Conservation (phyloP, 2,113 vertebrate genomes). For the Zosterops borbonicus region DNA sequence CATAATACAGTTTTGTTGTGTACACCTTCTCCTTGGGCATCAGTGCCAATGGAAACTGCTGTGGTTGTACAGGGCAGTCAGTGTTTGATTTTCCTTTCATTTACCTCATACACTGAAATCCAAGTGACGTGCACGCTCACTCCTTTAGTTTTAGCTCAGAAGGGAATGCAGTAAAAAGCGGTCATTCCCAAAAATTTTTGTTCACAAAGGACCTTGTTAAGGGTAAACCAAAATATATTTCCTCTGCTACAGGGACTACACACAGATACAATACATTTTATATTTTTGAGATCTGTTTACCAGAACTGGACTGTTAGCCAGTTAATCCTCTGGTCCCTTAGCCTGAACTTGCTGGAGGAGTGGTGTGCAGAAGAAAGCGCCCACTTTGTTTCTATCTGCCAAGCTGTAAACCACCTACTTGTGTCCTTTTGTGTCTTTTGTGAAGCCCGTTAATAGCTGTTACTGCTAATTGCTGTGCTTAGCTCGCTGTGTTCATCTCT, state of each 20-base stretch:
- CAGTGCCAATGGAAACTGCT: not conserved
- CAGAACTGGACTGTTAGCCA: not conserved
- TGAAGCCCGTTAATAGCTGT: constrained; percentile 19
- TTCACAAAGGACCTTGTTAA: not conserved
- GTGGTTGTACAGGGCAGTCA: not conserved
- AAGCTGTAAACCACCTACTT: constrained; percentile 34
- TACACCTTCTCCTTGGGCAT: not conserved
- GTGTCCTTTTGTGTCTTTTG: constrained; percentile 37
- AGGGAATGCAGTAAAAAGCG: not conserved
- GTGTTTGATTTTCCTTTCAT: not conserved
- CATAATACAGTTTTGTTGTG: not conserved
- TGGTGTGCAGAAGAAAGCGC: not conserved
- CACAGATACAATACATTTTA: not conserved
- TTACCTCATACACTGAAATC: not conserved
- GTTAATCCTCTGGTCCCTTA: not conserved
- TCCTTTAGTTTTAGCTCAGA: not conserved
- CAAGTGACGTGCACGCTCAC: not conserved
- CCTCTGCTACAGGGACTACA: not conserved
- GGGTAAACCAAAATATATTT: not conserved
- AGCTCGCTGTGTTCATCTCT: not conserved
- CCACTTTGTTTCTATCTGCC: constrained; percentile 35
- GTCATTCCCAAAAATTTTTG: not conserved
- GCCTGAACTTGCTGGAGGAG: not conserved
- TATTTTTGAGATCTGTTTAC: not conserved
- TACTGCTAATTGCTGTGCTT: constrained; percentile 51